Evolutionary conservation across 2,113 vertebrate species (phyloP), one percentile per base, ranked within the genome.

Genomic region (Aix galericulata): DNA sequence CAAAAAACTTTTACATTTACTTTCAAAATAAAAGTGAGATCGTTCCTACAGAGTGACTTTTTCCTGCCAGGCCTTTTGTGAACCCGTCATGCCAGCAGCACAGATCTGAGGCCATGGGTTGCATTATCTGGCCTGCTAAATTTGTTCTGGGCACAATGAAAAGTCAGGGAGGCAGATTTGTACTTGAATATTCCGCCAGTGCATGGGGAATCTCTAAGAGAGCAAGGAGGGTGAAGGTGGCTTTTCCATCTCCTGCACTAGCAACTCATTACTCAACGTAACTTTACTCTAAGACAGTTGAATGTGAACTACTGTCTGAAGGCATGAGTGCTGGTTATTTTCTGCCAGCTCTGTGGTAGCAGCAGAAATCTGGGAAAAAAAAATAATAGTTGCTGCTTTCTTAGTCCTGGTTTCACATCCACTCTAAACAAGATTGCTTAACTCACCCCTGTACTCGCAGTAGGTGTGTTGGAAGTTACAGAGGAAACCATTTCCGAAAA

Each of bases 391-490:
- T 71, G 46, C 38, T 81, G 68, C 76, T 86, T 86, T 52, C 85
- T 79, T 82, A 21, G 20, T 87, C 78, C 55, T 72, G 69, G 22
- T 91, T 89, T 93, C 87, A 94, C 86, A 97, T 66, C 32, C 55
- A 56, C 52, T 83, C 82, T 63, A 88, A 95, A 80, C 59, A 89
- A 74, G 75, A 46, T 3, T 71, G 86, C 82, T 91, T 59, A 87
- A 79, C 84, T 87, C 67, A 94, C 52, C 85, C 74, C 3, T 6
- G 59, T 34, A 52, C 46, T 90, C 32, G 36, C 55, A 42, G 11
- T 74, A 89, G 64, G 26, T 44, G 42, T 46, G 32, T 32, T 83
- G 73, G 52, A 76, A 82, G 66, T 79, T 87, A 64, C 3, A 40
- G 68, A 86, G 80, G 77, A 85, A 77, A 34, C 48, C 56, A 76